Evolutionary conservation across 2,888 invertebrate species (phyloP), one percentile per base, ranked within the genome.

Genomic region (Ypsolopha scabrella): DNA sequence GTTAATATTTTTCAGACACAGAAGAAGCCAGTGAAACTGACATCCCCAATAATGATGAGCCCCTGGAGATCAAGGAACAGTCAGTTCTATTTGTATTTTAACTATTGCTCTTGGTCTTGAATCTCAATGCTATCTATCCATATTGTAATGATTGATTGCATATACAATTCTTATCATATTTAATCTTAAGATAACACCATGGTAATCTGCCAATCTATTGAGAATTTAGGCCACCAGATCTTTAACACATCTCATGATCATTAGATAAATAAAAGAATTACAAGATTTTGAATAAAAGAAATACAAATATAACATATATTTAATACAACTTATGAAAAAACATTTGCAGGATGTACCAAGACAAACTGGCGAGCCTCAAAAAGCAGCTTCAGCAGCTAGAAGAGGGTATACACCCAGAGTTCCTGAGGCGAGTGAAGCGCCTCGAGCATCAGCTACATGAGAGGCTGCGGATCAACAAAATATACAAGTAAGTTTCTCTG

Each of bases 21-120:
- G 98, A 97, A 79, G 98, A 98, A 86, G 97, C 97, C 0, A 97
- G 97, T 77, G 98, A 98, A 79, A 95, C 96, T n/a, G 97, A 97
- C 62, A 91, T 93, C 80, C 92, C 94, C 41, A 91, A 93, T 66
- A 90, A 91, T 60, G 93, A 93, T 70, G 93, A 93, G 62, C 93
- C 92, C 37, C 89, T 93, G 35, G 95, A 95, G 83, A 93, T 95
- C 53, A 95, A 95, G 76, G 95, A 96, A 79, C 95, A 95, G 93
- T 94, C 77, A 88, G 92, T 87, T 24, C 24, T 24, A 24, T 24
- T 24, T 24, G 24, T 24, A 24, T 24, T 24, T 39, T 3, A 9
- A 6, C 3, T 2, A n/a, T 39, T 39, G 39, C 9, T 39, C 39
- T 39, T 39, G 11, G 39, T 9, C 39, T n/a, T 39, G 10, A 24